Base-by-base conservation (phyloP, 2,888 invertebrate species). In the Omphaloscelis lunosa region DNA sequence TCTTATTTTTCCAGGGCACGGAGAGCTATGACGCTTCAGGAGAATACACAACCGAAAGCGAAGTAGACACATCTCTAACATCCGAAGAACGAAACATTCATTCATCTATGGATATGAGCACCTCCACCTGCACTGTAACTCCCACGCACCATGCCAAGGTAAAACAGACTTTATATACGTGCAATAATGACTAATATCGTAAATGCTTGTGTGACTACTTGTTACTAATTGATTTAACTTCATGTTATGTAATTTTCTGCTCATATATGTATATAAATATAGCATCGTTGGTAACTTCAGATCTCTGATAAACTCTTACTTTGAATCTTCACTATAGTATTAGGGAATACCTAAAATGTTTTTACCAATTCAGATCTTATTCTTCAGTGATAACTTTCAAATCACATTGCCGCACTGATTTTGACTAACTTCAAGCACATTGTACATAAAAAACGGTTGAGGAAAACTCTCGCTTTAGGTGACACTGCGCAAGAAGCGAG, bases 1-100 rank as follows among this genome's bases (percentile, higher is more conserved):
- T 51, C 2, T 75, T 58, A 39, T 41, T 68, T 71, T 91, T 92
- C n/a, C 95, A 97, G 96, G 97, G 97, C 68, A 97, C 97, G 75
- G 98, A 98, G 92, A 98, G 98, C 94, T 99, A 98, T 93, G 99
- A 99, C 92, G 99, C 99, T 0, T 99, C 99, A 78, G 98, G 98
- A 23, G 99, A 99, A 94, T 98, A 98, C 87, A 99, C 99, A 63
- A 98, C 98, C 12, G 98, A 98, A 91, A 97, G 97, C 69, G 97
- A 97, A 91, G 97, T 97, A 71, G 98, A 98, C 82, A 97, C 97
- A 69, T 98, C 98, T 0, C 97, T 98, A 83, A 97, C 98, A 0
- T 98, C 98, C 0, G 98, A 98, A 90, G 98, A 98, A 89, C 96
- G 98, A 80, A 98, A 98, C 91, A 97, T 98, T 88, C 98, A 98